Conservation (phyloP, 1,140 invertebrate genomes). For the Diabrotica virgifera region DNA sequence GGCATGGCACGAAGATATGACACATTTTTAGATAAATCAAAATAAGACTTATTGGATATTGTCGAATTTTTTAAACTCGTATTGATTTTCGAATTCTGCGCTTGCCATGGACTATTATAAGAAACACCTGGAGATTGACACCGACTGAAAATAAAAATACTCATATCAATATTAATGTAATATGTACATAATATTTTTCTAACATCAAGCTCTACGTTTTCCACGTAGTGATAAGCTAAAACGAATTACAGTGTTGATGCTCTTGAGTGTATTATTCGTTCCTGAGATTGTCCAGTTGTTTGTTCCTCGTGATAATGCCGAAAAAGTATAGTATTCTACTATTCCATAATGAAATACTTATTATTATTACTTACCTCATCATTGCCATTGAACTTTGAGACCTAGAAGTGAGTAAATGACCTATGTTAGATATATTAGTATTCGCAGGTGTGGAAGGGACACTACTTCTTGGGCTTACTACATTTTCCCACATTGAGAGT, state of each 20-base stretch:
- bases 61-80: constrained; percentile 5
- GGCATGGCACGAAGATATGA: constrained; percentile 55
- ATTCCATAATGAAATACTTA: constrained; percentile 4
- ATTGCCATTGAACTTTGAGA: constrained; percentile 63
- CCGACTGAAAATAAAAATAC: constrained; percentile 35
- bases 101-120: constrained; percentile 31
- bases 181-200: too few species aligned
- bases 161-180: too few species aligned
- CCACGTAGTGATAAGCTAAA: too few species aligned
- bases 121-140: constrained; percentile 40
- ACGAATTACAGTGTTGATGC: too few species aligned
- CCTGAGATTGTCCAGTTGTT: too few species aligned
- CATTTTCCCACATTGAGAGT: constrained; percentile 39
- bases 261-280: too few species aligned
- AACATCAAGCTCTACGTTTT: too few species aligned
- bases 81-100: constrained; percentile 10
- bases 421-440: constrained; percentile 20
- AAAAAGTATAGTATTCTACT: too few species aligned
- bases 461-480: constrained; percentile 25
- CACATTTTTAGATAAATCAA: constrained; percentile 34
- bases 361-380: constrained; percentile 40
- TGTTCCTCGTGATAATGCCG: too few species aligned
- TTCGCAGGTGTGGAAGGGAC: constrained; percentile 34
- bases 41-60: constrained; percentile 28
- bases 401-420: constrained; percentile 48